These are phyloP conservation scores for Aethes cnicana DNA, from an alignment of 2,888 invertebrate species.

Conservation along the genomic window DNA sequence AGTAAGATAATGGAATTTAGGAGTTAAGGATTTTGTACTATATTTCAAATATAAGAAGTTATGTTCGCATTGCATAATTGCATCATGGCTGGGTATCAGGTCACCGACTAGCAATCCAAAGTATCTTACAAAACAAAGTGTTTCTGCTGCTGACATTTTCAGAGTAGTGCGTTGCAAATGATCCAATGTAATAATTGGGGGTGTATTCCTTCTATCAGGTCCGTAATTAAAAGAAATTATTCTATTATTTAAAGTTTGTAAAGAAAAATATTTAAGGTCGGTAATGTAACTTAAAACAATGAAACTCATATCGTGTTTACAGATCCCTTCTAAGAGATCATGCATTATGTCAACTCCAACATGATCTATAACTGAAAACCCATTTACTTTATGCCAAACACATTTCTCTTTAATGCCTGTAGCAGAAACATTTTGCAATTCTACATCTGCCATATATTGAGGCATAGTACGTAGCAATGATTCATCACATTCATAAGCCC, in stretches of 20 bases:
- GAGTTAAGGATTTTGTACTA: conserved; percentile 17
- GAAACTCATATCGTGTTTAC: conserved; percentile 14
- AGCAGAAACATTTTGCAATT: conserved; percentile 4
- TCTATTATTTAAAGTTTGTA: conserved; percentile 7
- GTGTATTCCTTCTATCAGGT: conserved; percentile 4
- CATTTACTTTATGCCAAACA: conserved; percentile 13
- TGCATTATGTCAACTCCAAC: conserved; percentile 28
- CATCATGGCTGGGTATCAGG: background rate
- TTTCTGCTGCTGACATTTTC: conserved; percentile 9
- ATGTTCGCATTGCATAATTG: conserved; percentile 12
- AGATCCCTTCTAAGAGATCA: conserved; percentile 20
- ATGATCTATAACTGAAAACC: conserved; percentile 11
- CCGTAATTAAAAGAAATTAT: conserved; percentile 1
- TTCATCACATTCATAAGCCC: conserved; percentile 10
- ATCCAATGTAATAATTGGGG: background rate
- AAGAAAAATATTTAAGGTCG: conserved; percentile 4
- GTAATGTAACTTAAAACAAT: conserved; percentile 16
- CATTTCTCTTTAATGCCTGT: conserved; percentile 25
- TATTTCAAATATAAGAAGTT: conserved; percentile 9
- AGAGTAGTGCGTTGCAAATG: conserved; percentile 2
- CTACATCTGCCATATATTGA: conserved; percentile 11
- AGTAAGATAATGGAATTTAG: conserved; percentile 9
- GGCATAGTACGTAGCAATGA: conserved; percentile 11
- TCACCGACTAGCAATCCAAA: conserved; percentile 8
- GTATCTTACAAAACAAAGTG: conserved; percentile 3